Evolutionary conservation across 1,140 invertebrate species (phyloP), one percentile per base, ranked within the genome.

Genomic region (Venustaconcha ellipsiformis): DNA sequence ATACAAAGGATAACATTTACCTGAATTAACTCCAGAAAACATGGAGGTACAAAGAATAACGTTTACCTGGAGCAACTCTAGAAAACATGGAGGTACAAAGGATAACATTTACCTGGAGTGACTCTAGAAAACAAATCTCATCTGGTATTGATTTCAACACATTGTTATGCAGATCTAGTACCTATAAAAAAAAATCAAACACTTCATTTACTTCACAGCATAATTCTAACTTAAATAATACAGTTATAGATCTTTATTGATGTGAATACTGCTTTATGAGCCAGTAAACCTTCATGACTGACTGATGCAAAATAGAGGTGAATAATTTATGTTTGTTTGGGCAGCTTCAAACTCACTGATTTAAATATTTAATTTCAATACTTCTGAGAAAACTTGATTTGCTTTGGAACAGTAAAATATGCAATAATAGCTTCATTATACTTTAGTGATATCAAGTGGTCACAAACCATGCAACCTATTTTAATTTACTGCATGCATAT

Each of bases 101-200:
- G 26, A 30, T 30, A 30, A 30, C 26, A 30, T 30, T 30, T 30
- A 30, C 78, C 72, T 79, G 78, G 59, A 76, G 70, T 23, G 66
- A 67, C 15, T 71, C 37, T 68, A 96, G 87, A 70, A 91, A 86
- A 71, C 92, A 91, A 80, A 96, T 92, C 78, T 92, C 92, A 70
- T 93, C 92, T 67, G 95, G 94, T 84, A 96, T 88, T 83, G 90
- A 89, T 76, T 85, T 89, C 84, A 96, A 92, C 83, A 92, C 91
- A 92, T 96, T 96, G 77, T 89, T 89, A 86, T 92, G 93, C 77
- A 95, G 86, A 90, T 95, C 93, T 76, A 96, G 89, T 60, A 94
- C 89, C 90, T 93, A 66, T 30, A 78, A 80, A 57, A 70, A 73
- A 71, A 17, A 78, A 67, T 1, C n/a, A 72, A 56, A 14, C 26